Percentiles rank a stretch among this genome's conserved stretches.
These are phyloP conservation scores for Caracal caracal DNA, from an alignment of 2,113 vertebrate species.

Conservation along the genomic window DNA sequence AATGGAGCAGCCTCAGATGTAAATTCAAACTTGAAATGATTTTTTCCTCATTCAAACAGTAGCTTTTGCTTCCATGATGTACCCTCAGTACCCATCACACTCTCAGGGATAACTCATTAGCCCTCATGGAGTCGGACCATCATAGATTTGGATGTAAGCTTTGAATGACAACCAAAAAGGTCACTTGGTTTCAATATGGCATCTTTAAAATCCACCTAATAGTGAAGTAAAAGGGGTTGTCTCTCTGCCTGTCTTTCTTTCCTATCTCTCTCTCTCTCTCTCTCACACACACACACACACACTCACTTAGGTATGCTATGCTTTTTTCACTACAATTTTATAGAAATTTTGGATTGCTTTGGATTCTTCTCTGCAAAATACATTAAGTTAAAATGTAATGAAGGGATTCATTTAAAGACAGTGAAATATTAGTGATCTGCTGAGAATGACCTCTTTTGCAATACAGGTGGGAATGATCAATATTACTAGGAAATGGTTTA, in stretches of 20 bases:
- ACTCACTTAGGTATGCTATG: neutral
- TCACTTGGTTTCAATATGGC: neutral
- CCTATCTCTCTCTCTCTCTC: neutral
- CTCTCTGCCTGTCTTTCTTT: neutral
- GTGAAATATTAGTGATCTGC: neutral
- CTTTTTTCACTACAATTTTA: neutral
- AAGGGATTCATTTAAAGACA: neutral
- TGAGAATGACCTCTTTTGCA: neutral
- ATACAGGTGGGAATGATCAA: neutral
- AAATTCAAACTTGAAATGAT: neutral
- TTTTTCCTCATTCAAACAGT: neutral
- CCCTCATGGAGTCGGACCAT: neutral
- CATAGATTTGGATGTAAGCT: neutral
- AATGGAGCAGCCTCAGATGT: neutral
- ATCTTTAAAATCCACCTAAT: neutral
- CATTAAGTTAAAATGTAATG: neutral
- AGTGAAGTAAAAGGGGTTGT: neutral
- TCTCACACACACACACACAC: neutral
- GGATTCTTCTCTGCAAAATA: conserved; percentile 4
- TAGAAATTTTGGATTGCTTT: neutral
- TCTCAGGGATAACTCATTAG: neutral
- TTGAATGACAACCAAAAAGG: neutral
- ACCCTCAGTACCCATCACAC: neutral
- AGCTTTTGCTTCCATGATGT: neutral
- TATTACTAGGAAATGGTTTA: neutral